phyloP scores from a whole-genome alignment of 2,888 invertebrate genomes.

The Chalcosyrphus nemorum region DNA sequence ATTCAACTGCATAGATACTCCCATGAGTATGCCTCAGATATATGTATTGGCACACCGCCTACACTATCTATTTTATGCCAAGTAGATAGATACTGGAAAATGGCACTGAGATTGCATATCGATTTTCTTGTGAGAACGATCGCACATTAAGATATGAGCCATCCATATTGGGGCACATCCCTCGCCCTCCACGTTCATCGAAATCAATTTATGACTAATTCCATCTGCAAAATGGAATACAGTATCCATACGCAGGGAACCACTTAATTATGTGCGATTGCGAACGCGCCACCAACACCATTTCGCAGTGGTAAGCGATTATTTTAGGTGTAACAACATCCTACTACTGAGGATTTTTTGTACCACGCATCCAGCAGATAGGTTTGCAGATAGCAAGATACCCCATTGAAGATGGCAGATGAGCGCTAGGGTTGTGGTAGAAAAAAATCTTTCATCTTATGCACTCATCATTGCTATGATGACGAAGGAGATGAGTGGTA shows the following conservation, averaged over 20 bases:
- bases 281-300: constrained; percentile 67
- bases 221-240: constrained; percentile 68
- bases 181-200: constrained; percentile 64
- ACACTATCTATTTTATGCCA: constrained; percentile 22
- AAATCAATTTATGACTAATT: constrained; percentile 73
- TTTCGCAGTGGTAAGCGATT: constrained; percentile 56
- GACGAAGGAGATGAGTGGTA: constrained; percentile 61
- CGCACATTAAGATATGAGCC: constrained; percentile 68
- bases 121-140: constrained; percentile 65
- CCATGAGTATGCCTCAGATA: constrained; percentile 10
- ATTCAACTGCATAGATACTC: constrained; percentile 31
- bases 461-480: constrained; percentile 57
- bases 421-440: constrained; percentile 8
- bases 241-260: constrained; percentile 62
- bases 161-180: constrained; percentile 70
- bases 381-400: constrained; percentile 30
- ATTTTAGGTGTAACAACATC: constrained; percentile 69
- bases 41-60: constrained; percentile 49
- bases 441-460: constrained; percentile 29
- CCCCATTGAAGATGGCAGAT: constrained; percentile 34
- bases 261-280: constrained; percentile 73
- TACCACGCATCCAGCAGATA: constrained; percentile 1
- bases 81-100: constrained; percentile 14
- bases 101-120: constrained; percentile 46
- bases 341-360: constrained; percentile 58